Conservation (phyloP, 2,113 vertebrate species). For the Neolamprologus sp. region DNA sequence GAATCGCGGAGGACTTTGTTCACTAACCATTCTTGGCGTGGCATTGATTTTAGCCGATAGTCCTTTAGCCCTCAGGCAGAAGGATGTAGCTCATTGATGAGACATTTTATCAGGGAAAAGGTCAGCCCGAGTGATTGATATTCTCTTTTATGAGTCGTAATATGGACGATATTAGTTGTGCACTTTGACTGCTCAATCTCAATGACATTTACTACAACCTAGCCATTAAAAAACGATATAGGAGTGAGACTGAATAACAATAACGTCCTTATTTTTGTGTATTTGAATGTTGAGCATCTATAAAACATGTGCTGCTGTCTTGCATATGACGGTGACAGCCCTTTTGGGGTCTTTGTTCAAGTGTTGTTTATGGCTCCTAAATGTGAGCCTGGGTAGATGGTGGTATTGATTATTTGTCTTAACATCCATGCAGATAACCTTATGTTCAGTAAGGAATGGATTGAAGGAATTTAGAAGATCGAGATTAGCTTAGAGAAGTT, state of each 20-base stretch:
- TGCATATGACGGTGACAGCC: neutral
- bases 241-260: conserved; percentile 40
- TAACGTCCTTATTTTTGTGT: conserved; percentile 38
- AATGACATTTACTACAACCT: conserved; percentile 53
- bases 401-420: conserved; percentile 40
- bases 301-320: conserved; percentile 28
- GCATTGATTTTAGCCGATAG: conserved; percentile 62
- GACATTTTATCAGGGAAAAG: conserved; percentile 54
- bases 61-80: conserved; percentile 21
- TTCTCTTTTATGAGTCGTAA: conserved; percentile 56
- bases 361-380: conserved; percentile 29
- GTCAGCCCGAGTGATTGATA: conserved; percentile 68
- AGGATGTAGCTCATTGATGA: conserved; percentile 49
- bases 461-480: neutral
- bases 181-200: conserved; percentile 58
- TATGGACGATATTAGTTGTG: conserved; percentile 55
- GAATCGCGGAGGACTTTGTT: conserved; percentile 50
- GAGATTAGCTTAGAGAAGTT: neutral
- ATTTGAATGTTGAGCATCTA: conserved; percentile 45
- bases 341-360: conserved; percentile 15
- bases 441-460: neutral
- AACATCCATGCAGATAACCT: neutral
- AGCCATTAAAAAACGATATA: conserved; percentile 45
- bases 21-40: conserved; percentile 45
- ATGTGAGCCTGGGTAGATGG: neutral